phyloP scores from a whole-genome alignment of 2,797 vertebrate species.

The Phrynocephalus forsythii region DNA sequence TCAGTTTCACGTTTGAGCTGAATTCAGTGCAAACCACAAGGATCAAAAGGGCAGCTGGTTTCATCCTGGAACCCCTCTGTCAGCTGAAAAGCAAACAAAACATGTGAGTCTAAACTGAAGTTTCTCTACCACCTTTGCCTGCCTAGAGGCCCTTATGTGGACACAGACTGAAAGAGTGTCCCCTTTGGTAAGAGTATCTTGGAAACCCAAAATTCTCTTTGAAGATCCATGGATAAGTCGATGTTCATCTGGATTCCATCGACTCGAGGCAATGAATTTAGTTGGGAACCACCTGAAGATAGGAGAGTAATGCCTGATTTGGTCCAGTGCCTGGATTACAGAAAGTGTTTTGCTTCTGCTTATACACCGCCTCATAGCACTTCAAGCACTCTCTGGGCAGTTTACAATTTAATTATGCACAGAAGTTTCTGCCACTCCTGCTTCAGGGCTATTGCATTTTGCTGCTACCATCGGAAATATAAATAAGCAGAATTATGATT shows the following conservation, averaged over 20 bases:
- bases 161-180: too few species aligned
- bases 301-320: constrained; percentile 40
- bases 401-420: too few species aligned
- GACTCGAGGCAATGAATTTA: too few species aligned
- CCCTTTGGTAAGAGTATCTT: too few species aligned
- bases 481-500: too few species aligned
- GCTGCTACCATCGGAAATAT: background rate
- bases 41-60: constrained; percentile 83
- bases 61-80: constrained; percentile 85
- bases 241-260: too few species aligned
- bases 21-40: constrained; percentile 85
- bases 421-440: background rate
- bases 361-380: too few species aligned
- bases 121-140: constrained; percentile 23
- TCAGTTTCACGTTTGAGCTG: constrained; percentile 90
- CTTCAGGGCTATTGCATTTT: background rate
- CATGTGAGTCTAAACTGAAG: constrained; percentile 62
- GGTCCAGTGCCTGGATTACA: background rate
- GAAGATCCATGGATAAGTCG: too few species aligned
- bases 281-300: background rate
- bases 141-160: background rate
- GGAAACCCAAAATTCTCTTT: too few species aligned
- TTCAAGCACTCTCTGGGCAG: too few species aligned
- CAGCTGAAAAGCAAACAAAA: constrained; percentile 77
- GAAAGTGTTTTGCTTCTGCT: background rate